Evolutionary conservation across 2,888 invertebrate species (phyloP).

Genomic region (Hyppa rectilinea): DNA sequence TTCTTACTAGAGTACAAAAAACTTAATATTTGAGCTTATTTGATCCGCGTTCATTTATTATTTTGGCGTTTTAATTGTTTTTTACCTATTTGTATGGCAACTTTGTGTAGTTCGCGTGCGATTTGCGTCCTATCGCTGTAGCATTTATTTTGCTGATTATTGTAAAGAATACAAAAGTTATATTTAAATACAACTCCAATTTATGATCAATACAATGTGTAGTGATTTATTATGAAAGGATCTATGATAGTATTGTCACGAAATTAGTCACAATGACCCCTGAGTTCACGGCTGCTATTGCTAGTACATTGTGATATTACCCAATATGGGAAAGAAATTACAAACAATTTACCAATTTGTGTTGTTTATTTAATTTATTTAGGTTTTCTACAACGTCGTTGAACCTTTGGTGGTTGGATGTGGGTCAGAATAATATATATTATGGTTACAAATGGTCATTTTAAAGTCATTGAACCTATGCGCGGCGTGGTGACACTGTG

Average conservation of each 20-base stretch:
- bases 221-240: slow-evolving; percentile 58
- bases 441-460: slow-evolving; percentile 77
- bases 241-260: slow-evolving; percentile 61
- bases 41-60: background rate
- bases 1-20: background rate
- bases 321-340: slow-evolving; percentile 83
- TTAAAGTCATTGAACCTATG: slow-evolving; percentile 84
- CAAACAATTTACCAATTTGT: slow-evolving; percentile 73
- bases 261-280: slow-evolving; percentile 81
- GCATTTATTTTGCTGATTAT: slow-evolving; percentile 75
- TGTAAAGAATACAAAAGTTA: slow-evolving; percentile 67
- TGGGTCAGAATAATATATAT: slow-evolving; percentile 69
- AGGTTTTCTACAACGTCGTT: slow-evolving; percentile 55
- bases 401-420: slow-evolving; percentile 51
- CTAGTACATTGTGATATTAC: slow-evolving; percentile 83
- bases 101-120: slow-evolving; percentile 80
- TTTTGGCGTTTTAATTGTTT: background rate
- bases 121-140: slow-evolving; percentile 84
- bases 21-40: background rate
- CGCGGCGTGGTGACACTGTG: slow-evolving; percentile 84
- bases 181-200: slow-evolving; percentile 50
- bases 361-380: slow-evolving; percentile 66
- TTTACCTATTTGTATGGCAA: slow-evolving; percentile 62
- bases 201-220: slow-evolving; percentile 60
- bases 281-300: slow-evolving; percentile 85